A percentile compares a stretch with the other conserved stretches of the same genome.
Conservation (phyloP, 2,797 vertebrate species). For the Meriones psammophilus region DNA sequence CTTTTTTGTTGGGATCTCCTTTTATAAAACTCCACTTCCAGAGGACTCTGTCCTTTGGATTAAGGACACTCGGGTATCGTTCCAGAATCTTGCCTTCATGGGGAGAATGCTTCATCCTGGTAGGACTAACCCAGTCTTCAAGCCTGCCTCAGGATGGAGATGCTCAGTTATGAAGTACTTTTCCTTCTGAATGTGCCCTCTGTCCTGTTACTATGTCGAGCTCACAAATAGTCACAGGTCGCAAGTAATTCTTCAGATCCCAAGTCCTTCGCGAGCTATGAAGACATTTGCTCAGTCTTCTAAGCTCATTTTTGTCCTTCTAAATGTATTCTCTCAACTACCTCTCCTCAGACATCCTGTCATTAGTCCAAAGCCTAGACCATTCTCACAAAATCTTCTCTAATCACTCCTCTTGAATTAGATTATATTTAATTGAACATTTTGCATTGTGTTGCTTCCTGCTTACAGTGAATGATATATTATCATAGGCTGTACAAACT, state of each 20-base stretch:
- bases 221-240: not conserved
- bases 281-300: not conserved
- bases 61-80: not conserved
- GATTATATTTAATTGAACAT: not conserved
- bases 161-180: not conserved
- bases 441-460: not conserved
- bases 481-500: not conserved
- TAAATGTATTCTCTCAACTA: not conserved
- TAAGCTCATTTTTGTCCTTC: not conserved
- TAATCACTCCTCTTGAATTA: not conserved
- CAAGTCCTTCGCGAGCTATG: not conserved
- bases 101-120: not conserved
- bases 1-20: not conserved
- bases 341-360: not conserved
- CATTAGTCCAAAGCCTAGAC: not conserved
- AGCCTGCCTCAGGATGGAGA: not conserved
- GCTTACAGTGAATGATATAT: not conserved
- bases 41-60: not conserved
- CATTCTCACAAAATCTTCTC: not conserved
- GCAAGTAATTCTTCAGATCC: not conserved
- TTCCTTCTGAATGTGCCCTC: not conserved
- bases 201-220: not conserved
- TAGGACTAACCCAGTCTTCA: not conserved
- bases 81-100: not conserved
- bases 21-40: not conserved